Percentiles rank a stretch among this genome's conserved stretches.
Conservation (phyloP, 2,888 invertebrate genomes). For the Epicampocera succincta region DNA sequence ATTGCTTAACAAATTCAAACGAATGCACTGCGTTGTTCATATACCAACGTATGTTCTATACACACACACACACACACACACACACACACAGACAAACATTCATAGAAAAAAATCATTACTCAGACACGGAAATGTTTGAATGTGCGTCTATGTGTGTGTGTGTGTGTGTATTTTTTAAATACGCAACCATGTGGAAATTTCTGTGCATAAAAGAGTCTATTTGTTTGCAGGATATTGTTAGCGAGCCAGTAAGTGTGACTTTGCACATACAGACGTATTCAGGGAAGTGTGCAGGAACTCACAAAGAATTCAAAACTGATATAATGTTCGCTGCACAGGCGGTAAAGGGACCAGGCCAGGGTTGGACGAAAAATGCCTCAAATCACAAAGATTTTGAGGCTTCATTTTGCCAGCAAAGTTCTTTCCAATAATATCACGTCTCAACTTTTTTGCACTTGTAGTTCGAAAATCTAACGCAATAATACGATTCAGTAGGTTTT, state of each 20-base stretch:
- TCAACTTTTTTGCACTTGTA: too few species aligned
- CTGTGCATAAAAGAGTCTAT: constrained; percentile 47
- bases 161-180: constrained; percentile 25
- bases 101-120: constrained; percentile 5
- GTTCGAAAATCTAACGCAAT: too few species aligned
- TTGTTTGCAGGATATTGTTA: constrained; percentile 40
- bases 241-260: constrained; percentile 34
- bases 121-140: constrained; percentile 2
- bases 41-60: not conserved
- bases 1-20: constrained; percentile 41
- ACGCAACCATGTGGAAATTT: constrained; percentile 52
- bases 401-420: too few species aligned
- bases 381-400: too few species aligned
- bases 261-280: not conserved
- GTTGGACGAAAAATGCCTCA: too few species aligned
- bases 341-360: too few species aligned
- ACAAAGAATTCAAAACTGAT: too few species aligned
- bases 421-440: too few species aligned
- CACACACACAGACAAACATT: too few species aligned
- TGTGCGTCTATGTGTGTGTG: not conserved
- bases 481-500: too few species aligned
- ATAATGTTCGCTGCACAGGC: too few species aligned
- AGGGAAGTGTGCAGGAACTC: not conserved
- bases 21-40: constrained; percentile 5
- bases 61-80: too few species aligned